phyloP scores from a whole-genome alignment of 2,888 invertebrate genomes.

The Glomeris marginata region DNA sequence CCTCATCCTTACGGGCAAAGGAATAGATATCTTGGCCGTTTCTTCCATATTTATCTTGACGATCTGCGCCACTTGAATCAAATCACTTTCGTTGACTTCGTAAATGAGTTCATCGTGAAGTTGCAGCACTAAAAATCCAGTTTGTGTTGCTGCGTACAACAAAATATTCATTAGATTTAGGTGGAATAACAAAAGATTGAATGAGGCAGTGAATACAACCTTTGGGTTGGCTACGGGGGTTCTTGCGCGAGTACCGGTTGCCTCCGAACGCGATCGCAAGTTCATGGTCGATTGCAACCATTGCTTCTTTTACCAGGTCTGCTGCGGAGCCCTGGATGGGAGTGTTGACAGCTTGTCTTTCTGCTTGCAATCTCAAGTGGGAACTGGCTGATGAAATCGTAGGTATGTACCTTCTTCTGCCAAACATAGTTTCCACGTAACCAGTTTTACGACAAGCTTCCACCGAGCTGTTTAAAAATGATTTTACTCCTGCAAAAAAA shows the following conservation, averaged over 20 bases:
- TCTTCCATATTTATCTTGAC: conserved; percentile 68
- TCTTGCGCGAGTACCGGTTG: not conserved
- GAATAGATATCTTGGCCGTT: conserved; percentile 52
- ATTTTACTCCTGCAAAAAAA: conserved; percentile 37
- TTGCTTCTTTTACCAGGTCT: conserved; percentile 83
- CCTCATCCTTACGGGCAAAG: conserved; percentile 77
- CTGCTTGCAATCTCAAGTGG: conserved; percentile 56
- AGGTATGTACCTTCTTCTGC: conserved; percentile 61
- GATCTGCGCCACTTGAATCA: conserved; percentile 42
- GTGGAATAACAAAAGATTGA: conserved; percentile 15
- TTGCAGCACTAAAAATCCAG: conserved; percentile 49
- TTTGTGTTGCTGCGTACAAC: conserved; percentile 33
- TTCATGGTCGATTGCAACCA: conserved; percentile 56
- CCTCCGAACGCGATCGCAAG: conserved; percentile 35
- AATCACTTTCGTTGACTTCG: conserved; percentile 46
- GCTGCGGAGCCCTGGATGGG: conserved; percentile 94
- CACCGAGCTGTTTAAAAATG: conserved; percentile 42
- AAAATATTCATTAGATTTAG: conserved; percentile 20
- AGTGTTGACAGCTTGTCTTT: conserved; percentile 92
- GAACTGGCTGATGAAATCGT: conserved; percentile 48
- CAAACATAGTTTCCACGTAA: conserved; percentile 68
- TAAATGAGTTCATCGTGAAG: conserved; percentile 94
- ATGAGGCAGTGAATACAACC: conserved; percentile 25
- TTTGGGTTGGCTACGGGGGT: conserved; percentile 17
- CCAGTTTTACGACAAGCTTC: conserved; percentile 52